Evolutionary conservation across 2,113 vertebrate genomes (phyloP).

Genomic region (Mohoua ochrocephala): DNA sequence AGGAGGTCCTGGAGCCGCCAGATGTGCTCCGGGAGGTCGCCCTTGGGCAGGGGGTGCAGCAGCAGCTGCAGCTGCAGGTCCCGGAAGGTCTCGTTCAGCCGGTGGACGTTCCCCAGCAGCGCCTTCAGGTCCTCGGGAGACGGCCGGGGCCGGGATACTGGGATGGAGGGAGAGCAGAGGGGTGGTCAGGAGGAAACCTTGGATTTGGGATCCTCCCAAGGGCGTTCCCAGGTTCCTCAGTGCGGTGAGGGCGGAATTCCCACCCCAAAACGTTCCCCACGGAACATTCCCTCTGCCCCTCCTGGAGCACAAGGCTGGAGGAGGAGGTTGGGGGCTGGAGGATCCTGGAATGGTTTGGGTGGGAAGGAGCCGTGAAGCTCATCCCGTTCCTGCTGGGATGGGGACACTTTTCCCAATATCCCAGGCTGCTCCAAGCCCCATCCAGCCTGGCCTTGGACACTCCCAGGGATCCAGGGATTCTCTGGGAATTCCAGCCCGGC

Average conservation of each 20-base stretch:
- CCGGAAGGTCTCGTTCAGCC: background rate
- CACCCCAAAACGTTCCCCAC: rapidly evolving
- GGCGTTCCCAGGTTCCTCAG: rapidly evolving
- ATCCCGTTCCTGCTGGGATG: background rate
- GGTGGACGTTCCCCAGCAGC: background rate
- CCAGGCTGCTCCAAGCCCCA: background rate
- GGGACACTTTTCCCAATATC: background rate
- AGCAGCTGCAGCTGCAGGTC: background rate
- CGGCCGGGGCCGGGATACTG: background rate
- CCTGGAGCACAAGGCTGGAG: background rate
- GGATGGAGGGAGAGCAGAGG: background rate
- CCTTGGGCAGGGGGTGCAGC: background rate
- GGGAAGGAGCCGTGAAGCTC: background rate
- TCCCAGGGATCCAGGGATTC: background rate
- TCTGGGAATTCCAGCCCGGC: background rate
- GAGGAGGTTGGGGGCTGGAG: background rate
- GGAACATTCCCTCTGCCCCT: no score
- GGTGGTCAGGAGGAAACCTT: background rate
- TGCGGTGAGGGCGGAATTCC: rapidly evolving
- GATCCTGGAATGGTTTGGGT: background rate
- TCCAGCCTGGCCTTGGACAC: background rate
- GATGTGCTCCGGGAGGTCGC: background rate
- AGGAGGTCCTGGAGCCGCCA: background rate
- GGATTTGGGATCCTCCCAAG: background rate
- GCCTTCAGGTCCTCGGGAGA: background rate